Evolutionary conservation across 2,113 vertebrate species (phyloP).

Genomic region (Melospiza melodia): DNA sequence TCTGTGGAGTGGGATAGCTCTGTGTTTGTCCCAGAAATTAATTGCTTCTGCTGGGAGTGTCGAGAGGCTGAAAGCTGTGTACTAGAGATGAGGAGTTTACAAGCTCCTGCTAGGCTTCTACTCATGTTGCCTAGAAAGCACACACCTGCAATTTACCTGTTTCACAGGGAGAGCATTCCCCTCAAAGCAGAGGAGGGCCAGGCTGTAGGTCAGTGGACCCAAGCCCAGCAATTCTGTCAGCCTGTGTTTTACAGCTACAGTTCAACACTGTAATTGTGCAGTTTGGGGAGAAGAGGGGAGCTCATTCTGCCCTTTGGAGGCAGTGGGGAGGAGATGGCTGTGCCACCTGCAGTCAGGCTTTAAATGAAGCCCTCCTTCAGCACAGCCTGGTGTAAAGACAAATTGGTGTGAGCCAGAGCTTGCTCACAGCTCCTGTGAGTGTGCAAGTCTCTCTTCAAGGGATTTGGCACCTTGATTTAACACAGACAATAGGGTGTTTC

Average conservation of each 20-base stretch:
- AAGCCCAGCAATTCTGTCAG: not conserved
- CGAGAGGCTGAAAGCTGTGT: not conserved
- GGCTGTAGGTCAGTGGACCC: not conserved
- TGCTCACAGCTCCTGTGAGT: accelerated
- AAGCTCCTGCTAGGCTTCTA: not conserved
- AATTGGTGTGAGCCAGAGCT: not conserved
- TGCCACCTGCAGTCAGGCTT: not conserved
- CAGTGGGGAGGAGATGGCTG: not conserved
- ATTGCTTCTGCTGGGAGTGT: slow-evolving; percentile 52
- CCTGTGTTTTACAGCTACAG: accelerated
- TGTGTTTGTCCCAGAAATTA: slow-evolving; percentile 60
- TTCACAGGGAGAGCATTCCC: not conserved
- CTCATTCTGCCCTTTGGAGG: not conserved
- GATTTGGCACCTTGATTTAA: not conserved
- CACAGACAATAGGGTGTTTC: not conserved
- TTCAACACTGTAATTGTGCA: not conserved
- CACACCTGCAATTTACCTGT: not conserved
- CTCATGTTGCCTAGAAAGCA: not conserved
- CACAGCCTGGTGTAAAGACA: not conserved
- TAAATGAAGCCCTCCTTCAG: not conserved
- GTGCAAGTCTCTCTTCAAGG: not conserved
- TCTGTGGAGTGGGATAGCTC: slow-evolving; percentile 71
- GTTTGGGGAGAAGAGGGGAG: not conserved
- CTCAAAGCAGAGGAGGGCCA: not conserved
- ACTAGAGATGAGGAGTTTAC: not conserved